Percentiles rank a stretch among this genome's conserved stretches.
These are phyloP conservation scores for Catostylus mosaicus DNA, from an alignment of 30 jellyfish, hydroid and myxozoan species.

Conservation along the genomic window DNA sequence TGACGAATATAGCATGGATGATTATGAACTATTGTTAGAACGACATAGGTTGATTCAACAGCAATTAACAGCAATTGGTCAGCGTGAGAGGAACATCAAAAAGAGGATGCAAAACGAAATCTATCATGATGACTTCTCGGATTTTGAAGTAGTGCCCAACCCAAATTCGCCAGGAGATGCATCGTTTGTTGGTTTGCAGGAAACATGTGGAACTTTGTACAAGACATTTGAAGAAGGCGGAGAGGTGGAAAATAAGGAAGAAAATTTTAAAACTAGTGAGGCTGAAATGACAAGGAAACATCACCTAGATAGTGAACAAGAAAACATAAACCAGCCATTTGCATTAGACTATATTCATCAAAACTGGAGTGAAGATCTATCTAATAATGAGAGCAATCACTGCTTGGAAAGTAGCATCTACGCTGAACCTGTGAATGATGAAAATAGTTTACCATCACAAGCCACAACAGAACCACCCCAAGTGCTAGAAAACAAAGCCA, in stretches of 20 bases:
- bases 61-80: conserved; percentile 68
- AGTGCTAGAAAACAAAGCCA: neutral
- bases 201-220: neutral
- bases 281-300: too few relatives aligned
- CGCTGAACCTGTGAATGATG: neutral
- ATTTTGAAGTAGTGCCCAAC: conserved; percentile 29
- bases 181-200: neutral
- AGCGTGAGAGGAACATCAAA: conserved; percentile 20
- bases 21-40: conserved; percentile 74
- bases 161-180: conserved; percentile 13
- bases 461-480: neutral
- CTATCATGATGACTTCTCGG: conserved; percentile 20
- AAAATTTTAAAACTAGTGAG: too few relatives aligned
- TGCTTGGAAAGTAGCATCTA: too few relatives aligned
- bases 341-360: too few relatives aligned
- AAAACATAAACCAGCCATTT: too few relatives aligned
- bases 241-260: too few relatives aligned
- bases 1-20: conserved; percentile 79
- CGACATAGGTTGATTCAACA: conserved; percentile 90
- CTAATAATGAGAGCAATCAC: too few relatives aligned
- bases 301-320: too few relatives aligned
- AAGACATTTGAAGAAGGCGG: neutral
- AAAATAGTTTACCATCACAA: neutral
- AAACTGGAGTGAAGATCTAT: too few relatives aligned
- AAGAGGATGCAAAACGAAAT: neutral